phyloP scores from a whole-genome alignment of 2,113 vertebrate species.

The Lophochroa leadbeateri region DNA sequence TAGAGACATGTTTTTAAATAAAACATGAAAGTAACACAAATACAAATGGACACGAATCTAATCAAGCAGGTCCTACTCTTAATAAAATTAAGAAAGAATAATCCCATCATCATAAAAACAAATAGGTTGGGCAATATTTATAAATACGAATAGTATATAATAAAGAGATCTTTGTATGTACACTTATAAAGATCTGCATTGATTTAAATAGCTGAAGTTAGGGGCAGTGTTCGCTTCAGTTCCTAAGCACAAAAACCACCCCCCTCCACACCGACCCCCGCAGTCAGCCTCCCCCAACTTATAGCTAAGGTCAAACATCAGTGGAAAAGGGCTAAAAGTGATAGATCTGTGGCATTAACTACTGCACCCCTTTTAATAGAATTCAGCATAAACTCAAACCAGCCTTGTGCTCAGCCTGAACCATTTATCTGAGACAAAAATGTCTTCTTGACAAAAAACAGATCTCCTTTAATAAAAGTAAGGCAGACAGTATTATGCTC shows the following conservation, averaged over 20 bases:
- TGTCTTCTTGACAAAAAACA: conserved; percentile 86
- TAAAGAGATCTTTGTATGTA: background rate
- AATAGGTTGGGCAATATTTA: conserved; percentile 57
- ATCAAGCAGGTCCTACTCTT: conserved; percentile 62
- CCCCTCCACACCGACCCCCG: background rate
- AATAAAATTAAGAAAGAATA: conserved; percentile 65
- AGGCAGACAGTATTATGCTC: conserved; percentile 80
- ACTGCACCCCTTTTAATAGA: conserved; percentile 79
- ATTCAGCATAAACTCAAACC: conserved; percentile 81
- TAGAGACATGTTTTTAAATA: conserved; percentile 74
- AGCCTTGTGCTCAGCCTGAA: conserved; percentile 73
- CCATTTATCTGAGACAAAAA: conserved; percentile 81
- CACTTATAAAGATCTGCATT: background rate
- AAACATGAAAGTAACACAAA: conserved; percentile 71
- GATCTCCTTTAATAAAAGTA: conserved; percentile 82
- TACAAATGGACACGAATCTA: conserved; percentile 71
- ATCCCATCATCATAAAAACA: conserved; percentile 56
- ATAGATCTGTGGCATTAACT: conserved; percentile 81
- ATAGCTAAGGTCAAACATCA: conserved; percentile 78
- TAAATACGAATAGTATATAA: conserved; percentile 22
- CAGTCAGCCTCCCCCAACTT: conserved; percentile 52
- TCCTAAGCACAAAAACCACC: background rate
- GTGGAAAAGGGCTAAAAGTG: conserved; percentile 68
- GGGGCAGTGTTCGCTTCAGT: background rate
- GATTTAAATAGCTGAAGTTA: conserved; percentile 20